Evolutionary conservation across 1,140 invertebrate species (phyloP), one percentile per base, ranked within the genome.

Genomic region (Neodiprion lecontei): DNA sequence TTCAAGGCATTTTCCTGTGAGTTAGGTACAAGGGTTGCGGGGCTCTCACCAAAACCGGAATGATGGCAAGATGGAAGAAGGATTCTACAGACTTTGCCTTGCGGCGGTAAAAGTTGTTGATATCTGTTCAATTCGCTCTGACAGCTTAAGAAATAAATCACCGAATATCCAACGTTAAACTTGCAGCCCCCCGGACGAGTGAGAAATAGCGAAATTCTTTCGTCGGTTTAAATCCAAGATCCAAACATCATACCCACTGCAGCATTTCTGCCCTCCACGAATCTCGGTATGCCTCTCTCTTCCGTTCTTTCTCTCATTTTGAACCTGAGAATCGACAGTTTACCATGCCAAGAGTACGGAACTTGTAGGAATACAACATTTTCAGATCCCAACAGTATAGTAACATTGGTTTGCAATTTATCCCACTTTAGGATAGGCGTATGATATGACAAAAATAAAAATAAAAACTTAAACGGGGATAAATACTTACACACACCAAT

Each of bases 131-230:
- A 69, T 69, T 69, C 67, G 67, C 77, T 80, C 73, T 65, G 69
- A 72, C 74, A 80, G 79, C 71, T 74, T 73, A 77, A 17, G 80
- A 76, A 80, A 80, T 81, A 81, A 80, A 81, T 81, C 80, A 79
- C 80, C 77, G 80, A 61, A 61, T 14, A 61, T 61, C n/a, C 53
- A 61, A 12, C 53, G 53, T 61, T 61, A 5, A 61, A 61, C 53
- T 61, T 61, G 11, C n/a, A 61, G 11, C 53, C 53, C 53, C 8
- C 11, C 53, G 11, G 53, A 17, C 53, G 53, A 4, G n/a, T 61
- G 53, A 61, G 53, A 61, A 61, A 61, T 61, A 5, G 53, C 11
- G n/a, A 61, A 61, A 61, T 61, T 61, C n/a, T 61, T 61, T 17
- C 53, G n/a, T 9, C 8, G 11, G 3, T 61, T 61, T 61, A 61